Evolutionary conservation across 2,797 vertebrate species (phyloP), one percentile per base, ranked within the genome.

Genomic region (Acipenser oxyrinchus): DNA sequence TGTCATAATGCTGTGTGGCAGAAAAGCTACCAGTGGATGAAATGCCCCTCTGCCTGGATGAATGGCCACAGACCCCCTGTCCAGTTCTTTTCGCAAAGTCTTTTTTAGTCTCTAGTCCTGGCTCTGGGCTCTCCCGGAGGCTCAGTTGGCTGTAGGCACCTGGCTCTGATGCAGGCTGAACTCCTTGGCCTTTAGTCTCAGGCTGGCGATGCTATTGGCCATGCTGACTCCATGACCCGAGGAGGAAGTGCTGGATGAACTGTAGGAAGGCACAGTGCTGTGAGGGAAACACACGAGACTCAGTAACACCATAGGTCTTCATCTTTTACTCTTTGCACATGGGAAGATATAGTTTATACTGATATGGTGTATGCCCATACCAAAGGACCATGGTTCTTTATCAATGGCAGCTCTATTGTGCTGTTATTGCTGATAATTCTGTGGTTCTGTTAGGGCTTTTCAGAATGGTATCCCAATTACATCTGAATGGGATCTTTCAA

Each of bases 141-240:
- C 23, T 91, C 85, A 91, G 88, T 90, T 90, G 80, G 91, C 88
- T 0, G 90, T 90, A 1, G 90, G 86, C 72, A 91, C 88, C 70
- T 90, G 89, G 79, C 81, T 91, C 72, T 89, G 89, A 60, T 91
- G 88, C 49, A 91, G 83, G 70, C 89, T 90, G 84, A 90, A 91
- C 78, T 92, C 90, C 71, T 91, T 91, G 86, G 89, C 90, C 76
- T 91, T 91, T 73, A 91, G 88, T 23, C 87, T 84, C 55, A 92
- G 82, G 74, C 88, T 92, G 77, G 89, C 87, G 0, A 92, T 91
- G 73, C 90, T 92, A 83, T 87, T 88, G 72, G 88, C 90, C 90
- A 91, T 91, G 74, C 79, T 90, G 75, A 88, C 86, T 8, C 89
- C 90, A 0, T 88, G 86, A 74, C 84, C 69, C 0, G 85, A 71